Conservation (phyloP, 2,113 vertebrate genomes). For the Tragelaphus scriptus region DNA sequence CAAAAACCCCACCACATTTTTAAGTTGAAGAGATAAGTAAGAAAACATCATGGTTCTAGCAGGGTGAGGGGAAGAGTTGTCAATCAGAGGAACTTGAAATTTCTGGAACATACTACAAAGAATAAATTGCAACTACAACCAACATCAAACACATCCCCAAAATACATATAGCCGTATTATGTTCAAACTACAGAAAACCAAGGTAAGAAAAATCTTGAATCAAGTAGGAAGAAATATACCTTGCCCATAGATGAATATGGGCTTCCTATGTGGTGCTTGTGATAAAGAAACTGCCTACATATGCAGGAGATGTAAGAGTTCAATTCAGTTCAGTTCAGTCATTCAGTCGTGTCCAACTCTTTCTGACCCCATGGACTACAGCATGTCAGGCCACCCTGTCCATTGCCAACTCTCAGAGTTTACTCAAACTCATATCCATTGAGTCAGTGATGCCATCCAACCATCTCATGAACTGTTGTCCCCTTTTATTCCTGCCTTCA, state of each 20-base stretch:
- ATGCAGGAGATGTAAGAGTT: background rate
- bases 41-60: background rate
- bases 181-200: background rate
- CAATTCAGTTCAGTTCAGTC: background rate
- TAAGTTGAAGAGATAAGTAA: background rate
- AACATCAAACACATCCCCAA: background rate
- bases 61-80: background rate
- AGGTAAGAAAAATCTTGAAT: background rate
- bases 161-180: background rate
- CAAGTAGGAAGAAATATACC: background rate
- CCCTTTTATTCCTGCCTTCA: accelerated
- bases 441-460: background rate
- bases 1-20: background rate
- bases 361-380: accelerated
- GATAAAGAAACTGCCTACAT: background rate
- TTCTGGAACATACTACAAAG: background rate
- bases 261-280: background rate
- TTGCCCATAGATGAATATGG: background rate
- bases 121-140: background rate
- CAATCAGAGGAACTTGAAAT: background rate
- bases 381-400: background rate
- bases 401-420: accelerated
- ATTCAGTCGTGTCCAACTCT: background rate
- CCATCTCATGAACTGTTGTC: background rate
- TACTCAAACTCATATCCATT: background rate